phyloP scores from a whole-genome alignment of 2,888 invertebrate genomes.

The Aspidiotus destructor region DNA sequence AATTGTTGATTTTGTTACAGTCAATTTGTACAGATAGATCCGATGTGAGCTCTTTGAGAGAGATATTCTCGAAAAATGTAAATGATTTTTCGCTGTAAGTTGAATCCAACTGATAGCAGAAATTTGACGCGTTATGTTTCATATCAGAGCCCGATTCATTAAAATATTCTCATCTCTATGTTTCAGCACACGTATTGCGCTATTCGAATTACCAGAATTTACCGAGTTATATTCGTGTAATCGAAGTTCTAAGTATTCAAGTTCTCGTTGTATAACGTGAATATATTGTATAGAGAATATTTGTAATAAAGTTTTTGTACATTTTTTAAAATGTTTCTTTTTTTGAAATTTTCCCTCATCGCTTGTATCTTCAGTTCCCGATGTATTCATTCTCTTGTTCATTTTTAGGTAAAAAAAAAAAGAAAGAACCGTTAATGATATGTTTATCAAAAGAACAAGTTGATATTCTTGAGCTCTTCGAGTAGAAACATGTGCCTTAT shows the following conservation, averaged over 20 bases:
- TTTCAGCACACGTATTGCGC: constrained; percentile 6
- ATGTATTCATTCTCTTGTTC: too few species aligned
- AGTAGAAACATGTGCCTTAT: too few species aligned
- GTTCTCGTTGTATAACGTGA: constrained; percentile 16
- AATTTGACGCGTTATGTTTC: not conserved
- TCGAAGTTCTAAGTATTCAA: constrained; percentile 10
- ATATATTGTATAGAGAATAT: not conserved
- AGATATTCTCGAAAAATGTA: not conserved
- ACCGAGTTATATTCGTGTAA: constrained; percentile 19
- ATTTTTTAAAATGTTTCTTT: too few species aligned
- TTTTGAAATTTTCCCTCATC: too few species aligned
- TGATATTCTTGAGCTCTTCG: too few species aligned
- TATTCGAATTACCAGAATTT: constrained; percentile 10
- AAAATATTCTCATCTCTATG: not conserved
- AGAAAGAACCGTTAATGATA: too few species aligned
- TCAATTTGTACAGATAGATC: constrained; percentile 41
- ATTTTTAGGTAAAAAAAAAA: too few species aligned
- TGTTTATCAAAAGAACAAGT: too few species aligned
- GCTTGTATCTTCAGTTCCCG: too few species aligned
- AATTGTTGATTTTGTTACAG: constrained; percentile 40
- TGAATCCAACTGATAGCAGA: not conserved
- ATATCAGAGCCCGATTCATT: not conserved
- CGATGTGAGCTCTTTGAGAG: constrained; percentile 1
- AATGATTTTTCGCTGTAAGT: constrained; percentile 32
- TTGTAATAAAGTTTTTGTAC: too few species aligned